These are phyloP conservation scores for Otolemur crassicaudatus DNA, from an alignment of 2,797 vertebrate species.

Conservation along the genomic window DNA sequence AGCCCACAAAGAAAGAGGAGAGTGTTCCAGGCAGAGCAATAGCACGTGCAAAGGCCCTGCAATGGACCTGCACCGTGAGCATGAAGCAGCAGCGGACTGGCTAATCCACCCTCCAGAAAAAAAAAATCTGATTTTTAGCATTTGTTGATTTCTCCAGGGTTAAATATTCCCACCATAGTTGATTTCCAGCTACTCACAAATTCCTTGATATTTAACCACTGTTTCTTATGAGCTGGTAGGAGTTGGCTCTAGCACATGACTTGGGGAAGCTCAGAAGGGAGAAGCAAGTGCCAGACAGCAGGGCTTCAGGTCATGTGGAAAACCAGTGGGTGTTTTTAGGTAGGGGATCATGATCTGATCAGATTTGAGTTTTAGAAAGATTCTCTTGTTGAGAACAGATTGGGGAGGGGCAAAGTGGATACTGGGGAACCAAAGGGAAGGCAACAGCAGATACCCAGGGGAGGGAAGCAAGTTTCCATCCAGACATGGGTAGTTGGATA, in stretches of 20 bases:
- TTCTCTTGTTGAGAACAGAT: neutral
- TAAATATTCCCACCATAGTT: too few relatives aligned
- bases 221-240: neutral
- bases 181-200: neutral
- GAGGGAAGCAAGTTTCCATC: neutral
- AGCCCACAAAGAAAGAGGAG: neutral
- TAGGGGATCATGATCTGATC: accelerated
- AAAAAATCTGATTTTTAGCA: neutral
- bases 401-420: neutral
- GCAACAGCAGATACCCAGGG: neutral
- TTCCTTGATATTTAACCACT: neutral
- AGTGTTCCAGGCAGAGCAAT: neutral
- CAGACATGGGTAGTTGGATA: accelerated
- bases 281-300: neutral
- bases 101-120: neutral
- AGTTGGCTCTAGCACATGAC: neutral
- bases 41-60: accelerated
- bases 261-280: neutral
- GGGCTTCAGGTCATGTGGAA: neutral
- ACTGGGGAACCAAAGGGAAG: neutral
- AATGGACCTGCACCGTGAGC: accelerated
- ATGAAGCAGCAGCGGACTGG: accelerated
- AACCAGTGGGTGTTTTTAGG: neutral
- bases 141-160: neutral
- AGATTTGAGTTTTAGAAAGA: neutral